These are phyloP conservation scores for Aldabrachelys gigantea DNA, from an alignment of 2,113 vertebrate genomes.

Conservation along the genomic window DNA sequence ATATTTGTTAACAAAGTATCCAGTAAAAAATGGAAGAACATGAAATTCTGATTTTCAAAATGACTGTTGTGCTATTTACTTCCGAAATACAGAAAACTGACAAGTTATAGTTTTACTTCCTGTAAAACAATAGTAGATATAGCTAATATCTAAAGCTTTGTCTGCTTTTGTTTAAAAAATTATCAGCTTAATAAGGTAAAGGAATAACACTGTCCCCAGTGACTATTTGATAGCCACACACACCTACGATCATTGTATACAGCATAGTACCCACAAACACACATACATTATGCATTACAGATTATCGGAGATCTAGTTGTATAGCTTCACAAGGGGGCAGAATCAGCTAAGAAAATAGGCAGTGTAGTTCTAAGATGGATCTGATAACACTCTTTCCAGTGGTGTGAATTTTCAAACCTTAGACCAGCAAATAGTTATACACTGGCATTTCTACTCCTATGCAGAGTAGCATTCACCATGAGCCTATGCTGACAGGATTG, in stretches of 20 bases:
- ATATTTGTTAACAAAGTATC: neutral
- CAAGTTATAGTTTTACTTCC: neutral
- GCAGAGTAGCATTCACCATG: rapidly evolving
- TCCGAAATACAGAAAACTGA: neutral
- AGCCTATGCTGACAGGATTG: neutral
- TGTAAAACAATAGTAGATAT: neutral
- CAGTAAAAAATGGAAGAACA: slow-evolving; percentile 1
- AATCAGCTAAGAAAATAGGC: neutral
- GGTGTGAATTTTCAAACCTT: rapidly evolving
- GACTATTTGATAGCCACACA: no score
- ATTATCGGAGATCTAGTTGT: neutral
- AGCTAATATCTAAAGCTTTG: neutral
- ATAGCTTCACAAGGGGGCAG: slow-evolving; percentile 58
- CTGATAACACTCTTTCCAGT: neutral
- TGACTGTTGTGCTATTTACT: neutral
- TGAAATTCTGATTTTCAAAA: slow-evolving; percentile 16
- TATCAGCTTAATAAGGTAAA: neutral
- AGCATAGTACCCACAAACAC: neutral
- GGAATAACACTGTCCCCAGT: neutral
- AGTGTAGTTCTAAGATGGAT: rapidly evolving
- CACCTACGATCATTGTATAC: neutral
- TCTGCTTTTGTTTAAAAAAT: neutral
- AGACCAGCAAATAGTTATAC: rapidly evolving
- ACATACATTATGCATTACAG: neutral
- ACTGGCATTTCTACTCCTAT: rapidly evolving